Evolutionary conservation across 2,888 invertebrate species (phyloP).

Genomic region (Hypsopygia costalis): DNA sequence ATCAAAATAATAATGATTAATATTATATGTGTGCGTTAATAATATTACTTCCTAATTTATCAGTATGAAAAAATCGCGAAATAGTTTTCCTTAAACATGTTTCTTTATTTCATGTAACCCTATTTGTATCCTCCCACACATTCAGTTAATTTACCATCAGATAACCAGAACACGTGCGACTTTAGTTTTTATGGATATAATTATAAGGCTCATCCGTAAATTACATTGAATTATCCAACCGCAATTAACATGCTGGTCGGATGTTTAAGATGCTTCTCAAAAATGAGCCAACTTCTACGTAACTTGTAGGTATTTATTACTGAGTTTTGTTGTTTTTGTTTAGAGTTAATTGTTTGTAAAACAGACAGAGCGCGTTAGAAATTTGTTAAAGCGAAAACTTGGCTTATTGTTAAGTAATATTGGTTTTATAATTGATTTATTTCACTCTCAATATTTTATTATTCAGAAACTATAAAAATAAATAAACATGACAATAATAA

Average conservation of each 20-base stretch:
- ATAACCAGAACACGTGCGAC: not conserved
- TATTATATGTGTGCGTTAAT: no score
- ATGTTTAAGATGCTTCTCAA: conserved; percentile 36
- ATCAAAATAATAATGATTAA: no score
- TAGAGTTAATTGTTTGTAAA: conserved; percentile 7
- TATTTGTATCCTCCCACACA: conserved; percentile 27
- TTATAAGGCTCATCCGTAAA: not conserved
- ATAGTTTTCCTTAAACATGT: no score
- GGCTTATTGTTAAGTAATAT: no score
- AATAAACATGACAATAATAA: no score
- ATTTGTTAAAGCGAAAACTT: no score
- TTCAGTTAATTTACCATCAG: not conserved
- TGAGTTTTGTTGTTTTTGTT: conserved; percentile 10
- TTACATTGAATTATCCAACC: not conserved
- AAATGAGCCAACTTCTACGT: conserved; percentile 30
- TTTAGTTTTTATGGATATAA: conserved; percentile 1
- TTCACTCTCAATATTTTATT: no score
- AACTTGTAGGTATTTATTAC: conserved; percentile 25
- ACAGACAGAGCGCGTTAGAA: no score
- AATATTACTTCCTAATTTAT: no score
- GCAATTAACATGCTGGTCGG: conserved; percentile 1
- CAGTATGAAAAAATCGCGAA: no score
- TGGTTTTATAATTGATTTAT: no score
- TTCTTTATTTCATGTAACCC: conserved; percentile 29
- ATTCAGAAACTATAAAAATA: no score